A percentile compares a stretch with the other conserved stretches of the same genome.
phyloP scores from a whole-genome alignment of 2,113 vertebrate genomes.

The Muscicapa adusta region DNA sequence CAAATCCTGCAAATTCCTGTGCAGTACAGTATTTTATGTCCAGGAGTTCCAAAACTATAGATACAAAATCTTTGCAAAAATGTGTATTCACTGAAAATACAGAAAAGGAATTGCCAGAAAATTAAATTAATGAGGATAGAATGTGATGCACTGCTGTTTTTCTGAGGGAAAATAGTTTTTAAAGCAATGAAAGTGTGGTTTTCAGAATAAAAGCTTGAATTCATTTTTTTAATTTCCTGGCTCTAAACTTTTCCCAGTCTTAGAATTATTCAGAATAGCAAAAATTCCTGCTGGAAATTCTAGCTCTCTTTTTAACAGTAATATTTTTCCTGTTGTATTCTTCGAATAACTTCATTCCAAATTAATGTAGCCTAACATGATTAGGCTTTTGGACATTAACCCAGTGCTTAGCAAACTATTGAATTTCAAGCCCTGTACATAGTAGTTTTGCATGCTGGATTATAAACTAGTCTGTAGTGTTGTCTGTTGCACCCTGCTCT shows the following conservation, averaged over 20 bases:
- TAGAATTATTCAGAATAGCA: slow-evolving; percentile 1
- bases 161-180: neutral
- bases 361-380: slow-evolving; percentile 61
- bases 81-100: neutral
- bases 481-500: slow-evolving; percentile 85
- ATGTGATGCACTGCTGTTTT: neutral
- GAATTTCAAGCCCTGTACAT: slow-evolving; percentile 95
- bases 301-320: slow-evolving; percentile 66
- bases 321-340: slow-evolving; percentile 64
- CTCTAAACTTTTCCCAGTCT: neutral
- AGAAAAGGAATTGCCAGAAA: neutral
- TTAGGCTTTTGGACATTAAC: slow-evolving; percentile 73
- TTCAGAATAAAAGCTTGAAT: neutral
- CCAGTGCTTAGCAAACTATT: slow-evolving; percentile 74
- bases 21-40: neutral
- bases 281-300: slow-evolving; percentile 74
- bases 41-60: neutral
- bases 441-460: slow-evolving; percentile 88
- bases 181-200: neutral
- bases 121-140: neutral
- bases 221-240: neutral
- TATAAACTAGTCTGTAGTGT: slow-evolving; percentile 83
- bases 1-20: neutral
- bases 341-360: slow-evolving; percentile 67
- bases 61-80: neutral